phyloP scores from a whole-genome alignment of 2,113 vertebrate species.

The Tetraodon nigroviridis region DNA sequence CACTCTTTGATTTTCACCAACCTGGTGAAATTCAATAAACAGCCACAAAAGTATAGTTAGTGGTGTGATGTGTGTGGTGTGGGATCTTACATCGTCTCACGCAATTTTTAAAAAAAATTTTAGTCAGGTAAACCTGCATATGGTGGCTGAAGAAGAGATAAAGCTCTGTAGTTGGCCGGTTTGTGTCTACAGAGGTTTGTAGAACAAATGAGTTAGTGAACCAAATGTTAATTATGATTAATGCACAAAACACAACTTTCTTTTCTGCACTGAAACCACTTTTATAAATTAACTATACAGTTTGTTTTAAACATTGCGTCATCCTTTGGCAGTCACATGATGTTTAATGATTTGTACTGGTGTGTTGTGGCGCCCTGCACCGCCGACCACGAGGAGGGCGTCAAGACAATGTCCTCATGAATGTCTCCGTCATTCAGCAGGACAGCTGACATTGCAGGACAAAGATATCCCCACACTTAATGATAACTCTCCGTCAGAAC shows the following conservation, averaged over 20 bases:
- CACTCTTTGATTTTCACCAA: conserved; percentile 97
- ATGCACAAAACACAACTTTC: too few relatives aligned
- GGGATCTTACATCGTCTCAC: too few relatives aligned
- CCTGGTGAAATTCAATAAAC: conserved; percentile 78
- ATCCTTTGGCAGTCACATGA: too few relatives aligned
- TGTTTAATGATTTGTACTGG: too few relatives aligned
- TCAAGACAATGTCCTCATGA: conserved; percentile 33
- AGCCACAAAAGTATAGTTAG: conserved; percentile 68
- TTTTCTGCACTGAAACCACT: too few relatives aligned
- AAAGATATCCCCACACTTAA: conserved; percentile 78
- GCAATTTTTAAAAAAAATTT: too few relatives aligned
- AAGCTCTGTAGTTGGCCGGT: conserved; percentile 50
- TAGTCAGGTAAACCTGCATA: conserved; percentile 80
- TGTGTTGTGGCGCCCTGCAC: neutral
- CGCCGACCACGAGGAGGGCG: conserved; percentile 7
- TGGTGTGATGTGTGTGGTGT: too few relatives aligned
- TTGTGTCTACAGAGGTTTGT: conserved; percentile 1
- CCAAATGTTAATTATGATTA: neutral
- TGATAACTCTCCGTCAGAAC: conserved; percentile 80
- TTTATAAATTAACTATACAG: too few relatives aligned
- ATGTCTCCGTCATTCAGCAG: conserved; percentile 63
- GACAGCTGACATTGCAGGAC: conserved; percentile 74
- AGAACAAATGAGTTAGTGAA: neutral
- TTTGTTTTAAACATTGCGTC: too few relatives aligned
- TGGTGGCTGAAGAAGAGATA: conserved; percentile 69